Conservation (phyloP, 2,797 vertebrate species). For the Nyctibius grandis region DNA sequence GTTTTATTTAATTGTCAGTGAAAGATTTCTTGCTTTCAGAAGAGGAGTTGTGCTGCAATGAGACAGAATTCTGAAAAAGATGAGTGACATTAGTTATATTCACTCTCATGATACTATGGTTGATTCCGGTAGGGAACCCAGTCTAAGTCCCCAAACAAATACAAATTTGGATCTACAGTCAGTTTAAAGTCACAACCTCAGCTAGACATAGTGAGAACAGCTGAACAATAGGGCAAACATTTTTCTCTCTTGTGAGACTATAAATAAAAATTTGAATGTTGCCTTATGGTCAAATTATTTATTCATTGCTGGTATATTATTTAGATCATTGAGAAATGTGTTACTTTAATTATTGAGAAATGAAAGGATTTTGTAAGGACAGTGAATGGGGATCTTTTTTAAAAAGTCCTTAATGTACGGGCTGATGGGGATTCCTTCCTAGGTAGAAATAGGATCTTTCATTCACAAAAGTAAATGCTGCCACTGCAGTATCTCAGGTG, state of each 20-base stretch:
- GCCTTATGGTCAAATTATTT: slow-evolving; percentile 54
- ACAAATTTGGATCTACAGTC: background rate
- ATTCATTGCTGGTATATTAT: slow-evolving; percentile 64
- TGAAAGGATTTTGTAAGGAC: slow-evolving; percentile 1
- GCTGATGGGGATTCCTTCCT: background rate
- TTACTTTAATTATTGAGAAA: slow-evolving; percentile 54
- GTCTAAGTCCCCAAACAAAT: background rate
- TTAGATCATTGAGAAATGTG: slow-evolving; percentile 45
- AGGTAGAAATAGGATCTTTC: background rate
- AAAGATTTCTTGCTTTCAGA: background rate
- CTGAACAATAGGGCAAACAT: slow-evolving; percentile 19
- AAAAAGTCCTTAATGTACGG: background rate
- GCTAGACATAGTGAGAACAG: background rate
- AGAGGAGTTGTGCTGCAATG: background rate
- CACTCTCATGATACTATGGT: too few relatives aligned
- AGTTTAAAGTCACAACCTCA: background rate
- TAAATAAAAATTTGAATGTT: slow-evolving; percentile 54
- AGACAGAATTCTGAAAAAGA: background rate
- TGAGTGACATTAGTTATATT: background rate
- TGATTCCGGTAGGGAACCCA: background rate
- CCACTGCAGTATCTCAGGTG: background rate
- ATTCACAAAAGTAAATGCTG: background rate
- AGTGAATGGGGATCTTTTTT: background rate
- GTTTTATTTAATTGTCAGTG: background rate
- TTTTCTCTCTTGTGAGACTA: slow-evolving; percentile 33